Percentiles rank a stretch among this genome's conserved stretches.
These are phyloP conservation scores for Heliothis peltigera DNA, from an alignment of 2,888 invertebrate genomes.

Conservation along the genomic window DNA sequence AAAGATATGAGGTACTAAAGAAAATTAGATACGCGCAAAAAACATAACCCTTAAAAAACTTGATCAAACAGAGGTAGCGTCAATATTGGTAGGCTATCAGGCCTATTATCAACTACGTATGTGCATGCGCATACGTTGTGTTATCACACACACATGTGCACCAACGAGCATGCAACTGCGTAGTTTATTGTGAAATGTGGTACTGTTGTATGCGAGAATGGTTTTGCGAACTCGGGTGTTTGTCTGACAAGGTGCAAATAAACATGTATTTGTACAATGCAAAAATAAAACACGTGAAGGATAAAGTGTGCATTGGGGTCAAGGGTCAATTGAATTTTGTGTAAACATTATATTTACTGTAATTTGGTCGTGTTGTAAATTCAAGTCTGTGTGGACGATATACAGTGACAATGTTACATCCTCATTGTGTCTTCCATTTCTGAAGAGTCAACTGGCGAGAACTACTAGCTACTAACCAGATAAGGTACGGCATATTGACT, in stretches of 20 bases:
- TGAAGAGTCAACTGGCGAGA: background rate
- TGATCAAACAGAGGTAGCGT: conserved; percentile 47
- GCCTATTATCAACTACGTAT: conserved; percentile 73
- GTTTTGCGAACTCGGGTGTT: conserved; percentile 54
- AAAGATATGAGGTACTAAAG: too few relatives aligned
- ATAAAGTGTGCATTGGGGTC: conserved; percentile 14
- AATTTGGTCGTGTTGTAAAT: background rate
- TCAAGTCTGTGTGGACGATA: background rate
- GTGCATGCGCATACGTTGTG: conserved; percentile 69
- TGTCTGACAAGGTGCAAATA: conserved; percentile 48
- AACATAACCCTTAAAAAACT: conserved; percentile 16
- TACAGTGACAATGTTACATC: background rate
- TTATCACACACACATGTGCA: conserved; percentile 67
- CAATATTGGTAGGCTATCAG: conserved; percentile 61
- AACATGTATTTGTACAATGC: conserved; percentile 29
- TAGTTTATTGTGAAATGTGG: conserved; percentile 77
- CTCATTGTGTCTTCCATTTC: background rate
- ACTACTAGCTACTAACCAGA: background rate
- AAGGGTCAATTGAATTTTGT: conserved; percentile 16
- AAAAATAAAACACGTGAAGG: conserved; percentile 3
- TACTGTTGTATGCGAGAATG: conserved; percentile 67
- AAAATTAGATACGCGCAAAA: too few relatives aligned
- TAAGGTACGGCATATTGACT: background rate
- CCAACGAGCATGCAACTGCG: conserved; percentile 80
- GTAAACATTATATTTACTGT: conserved; percentile 8